These are phyloP conservation scores for Dichetophora obliterata DNA, from an alignment of 2,888 invertebrate species.

Conservation along the genomic window DNA sequence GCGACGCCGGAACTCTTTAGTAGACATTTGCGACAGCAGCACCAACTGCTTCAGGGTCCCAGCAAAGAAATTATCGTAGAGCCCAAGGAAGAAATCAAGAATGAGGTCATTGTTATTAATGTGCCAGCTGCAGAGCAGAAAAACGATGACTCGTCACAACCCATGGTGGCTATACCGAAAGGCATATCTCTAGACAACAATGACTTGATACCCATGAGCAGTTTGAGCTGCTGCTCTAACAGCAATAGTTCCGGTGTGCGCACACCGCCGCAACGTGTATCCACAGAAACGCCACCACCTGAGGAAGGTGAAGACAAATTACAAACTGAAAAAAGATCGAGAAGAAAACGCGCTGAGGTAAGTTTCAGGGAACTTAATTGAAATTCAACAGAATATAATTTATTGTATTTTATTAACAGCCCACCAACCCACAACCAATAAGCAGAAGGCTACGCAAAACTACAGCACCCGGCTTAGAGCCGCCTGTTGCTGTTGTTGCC, in stretches of 20 bases:
- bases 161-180: slow-evolving; percentile 53
- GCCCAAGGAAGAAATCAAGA: slow-evolving; percentile 46
- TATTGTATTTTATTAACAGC: background rate
- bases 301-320: background rate
- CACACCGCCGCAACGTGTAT: slow-evolving; percentile 10
- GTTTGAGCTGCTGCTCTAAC: slow-evolving; percentile 53
- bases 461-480: background rate
- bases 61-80: slow-evolving; percentile 48
- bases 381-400: background rate
- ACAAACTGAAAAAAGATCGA: background rate
- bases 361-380: background rate
- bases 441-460: background rate
- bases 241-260: slow-evolving; percentile 50
- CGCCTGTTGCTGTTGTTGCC: background rate
- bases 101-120: slow-evolving; percentile 50
- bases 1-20: slow-evolving; percentile 57
- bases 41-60: slow-evolving; percentile 54
- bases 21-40: slow-evolving; percentile 58
- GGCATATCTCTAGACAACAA: slow-evolving; percentile 37
- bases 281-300: slow-evolving; percentile 16
- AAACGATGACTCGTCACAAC: slow-evolving; percentile 46
- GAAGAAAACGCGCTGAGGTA: slow-evolving; percentile 13
- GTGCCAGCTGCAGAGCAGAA: slow-evolving; percentile 45
- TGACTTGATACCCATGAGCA: slow-evolving; percentile 33
- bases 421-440: background rate